Conservation (phyloP, 2,888 invertebrate genomes). For the Cyclophora albipunctata region DNA sequence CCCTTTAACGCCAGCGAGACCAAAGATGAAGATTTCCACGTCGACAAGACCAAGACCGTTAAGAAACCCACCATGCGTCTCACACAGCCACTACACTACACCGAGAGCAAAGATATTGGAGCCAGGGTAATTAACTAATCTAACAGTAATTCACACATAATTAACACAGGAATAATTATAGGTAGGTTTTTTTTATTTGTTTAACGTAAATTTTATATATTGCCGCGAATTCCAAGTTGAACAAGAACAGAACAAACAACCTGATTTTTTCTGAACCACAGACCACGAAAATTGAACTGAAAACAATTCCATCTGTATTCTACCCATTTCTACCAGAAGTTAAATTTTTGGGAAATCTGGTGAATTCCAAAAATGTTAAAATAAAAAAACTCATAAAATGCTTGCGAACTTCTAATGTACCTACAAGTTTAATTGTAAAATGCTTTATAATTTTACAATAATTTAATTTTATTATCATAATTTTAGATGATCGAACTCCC, state of each 20-base stretch:
- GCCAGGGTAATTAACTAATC: slow-evolving; percentile 27
- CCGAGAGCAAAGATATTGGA: slow-evolving; percentile 30
- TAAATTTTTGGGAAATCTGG: background rate
- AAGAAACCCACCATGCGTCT: slow-evolving; percentile 44
- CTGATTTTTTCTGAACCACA: background rate
- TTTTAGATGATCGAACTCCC: slow-evolving; percentile 44
- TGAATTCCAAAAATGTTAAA: background rate
- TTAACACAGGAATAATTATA: no score
- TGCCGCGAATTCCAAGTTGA: no score
- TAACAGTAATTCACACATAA: background rate
- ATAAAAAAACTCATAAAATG: background rate
- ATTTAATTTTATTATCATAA: background rate
- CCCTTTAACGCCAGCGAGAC: slow-evolving; percentile 37
- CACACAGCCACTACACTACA: slow-evolving; percentile 28
- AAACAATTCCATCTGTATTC: no score
- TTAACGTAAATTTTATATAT: no score
- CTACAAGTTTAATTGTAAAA: background rate
- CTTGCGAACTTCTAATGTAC: background rate
- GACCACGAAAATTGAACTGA: no score
- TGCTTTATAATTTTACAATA: background rate
- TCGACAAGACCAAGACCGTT: slow-evolving; percentile 24
- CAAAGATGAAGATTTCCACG: slow-evolving; percentile 28
- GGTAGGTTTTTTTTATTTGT: no score
- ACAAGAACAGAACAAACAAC: no score
- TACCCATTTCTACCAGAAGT: background rate